Evolutionary conservation across 2,888 invertebrate species (phyloP).

Genomic region (Hofmannophila pseudospretella): DNA sequence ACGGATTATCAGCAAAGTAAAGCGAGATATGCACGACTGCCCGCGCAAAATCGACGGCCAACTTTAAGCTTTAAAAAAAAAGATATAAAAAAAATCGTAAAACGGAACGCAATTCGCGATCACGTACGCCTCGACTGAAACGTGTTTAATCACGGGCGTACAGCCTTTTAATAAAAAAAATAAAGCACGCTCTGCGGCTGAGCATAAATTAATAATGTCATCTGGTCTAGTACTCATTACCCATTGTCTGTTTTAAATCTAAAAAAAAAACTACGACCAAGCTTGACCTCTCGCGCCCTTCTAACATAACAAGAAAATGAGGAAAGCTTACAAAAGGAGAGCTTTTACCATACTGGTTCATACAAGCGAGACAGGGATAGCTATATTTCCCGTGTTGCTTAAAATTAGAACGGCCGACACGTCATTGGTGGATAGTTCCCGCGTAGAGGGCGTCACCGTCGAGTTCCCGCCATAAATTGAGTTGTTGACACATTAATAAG

Average conservation of each 20-base stretch:
- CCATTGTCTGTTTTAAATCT: slow-evolving; percentile 17
- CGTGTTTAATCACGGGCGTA: slow-evolving; percentile 28
- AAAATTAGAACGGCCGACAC: slow-evolving; percentile 27
- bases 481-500: slow-evolving; percentile 78
- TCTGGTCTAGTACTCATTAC: slow-evolving; percentile 43
- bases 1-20: slow-evolving; percentile 11
- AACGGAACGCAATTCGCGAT: slow-evolving; percentile 19
- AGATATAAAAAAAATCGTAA: slow-evolving; percentile 9
- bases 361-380: slow-evolving; percentile 39
- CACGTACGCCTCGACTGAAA: slow-evolving; percentile 21
- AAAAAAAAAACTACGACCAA: slow-evolving; percentile 23
- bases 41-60: slow-evolving; percentile 1
- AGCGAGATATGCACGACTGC: slow-evolving; percentile 2
- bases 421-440: slow-evolving; percentile 56
- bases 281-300: slow-evolving; percentile 20
- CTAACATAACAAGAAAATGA: slow-evolving; percentile 7
- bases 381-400: slow-evolving; percentile 18
- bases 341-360: slow-evolving; percentile 18
- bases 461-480: slow-evolving; percentile 76
- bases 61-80: slow-evolving; percentile 6
- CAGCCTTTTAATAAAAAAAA: slow-evolving; percentile 22
- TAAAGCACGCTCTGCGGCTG: slow-evolving; percentile 33
- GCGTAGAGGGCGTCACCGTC: slow-evolving; percentile 64
- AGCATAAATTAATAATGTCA: slow-evolving; percentile 70
- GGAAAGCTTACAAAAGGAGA: slow-evolving; percentile 11